Percentiles rank a stretch among this genome's conserved stretches.
These are phyloP conservation scores for Caenorhabditis sp. DNA, from an alignment of 2,888 invertebrate genomes.

Conservation along the genomic window DNA sequence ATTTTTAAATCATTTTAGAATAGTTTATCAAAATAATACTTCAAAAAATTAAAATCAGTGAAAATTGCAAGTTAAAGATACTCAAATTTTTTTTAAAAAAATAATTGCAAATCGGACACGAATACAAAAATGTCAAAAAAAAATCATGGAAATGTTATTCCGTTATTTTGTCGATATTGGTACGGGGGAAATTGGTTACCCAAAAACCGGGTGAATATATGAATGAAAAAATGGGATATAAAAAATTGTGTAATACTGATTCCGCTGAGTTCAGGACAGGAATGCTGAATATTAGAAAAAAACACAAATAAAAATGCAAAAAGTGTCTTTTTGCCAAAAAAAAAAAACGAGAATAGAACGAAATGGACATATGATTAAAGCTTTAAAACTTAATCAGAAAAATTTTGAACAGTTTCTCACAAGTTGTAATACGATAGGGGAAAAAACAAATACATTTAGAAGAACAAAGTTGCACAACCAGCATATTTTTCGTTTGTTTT, in stretches of 20 bases:
- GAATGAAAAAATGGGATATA: background rate
- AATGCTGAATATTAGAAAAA: background rate
- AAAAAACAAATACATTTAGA: background rate
- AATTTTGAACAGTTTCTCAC: no score
- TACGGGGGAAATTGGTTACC: background rate
- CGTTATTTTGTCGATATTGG: no score
- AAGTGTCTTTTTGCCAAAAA: background rate
- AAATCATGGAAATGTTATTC: no score
- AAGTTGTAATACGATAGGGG: no score
- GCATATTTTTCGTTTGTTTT: background rate
- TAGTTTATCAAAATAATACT: no score
- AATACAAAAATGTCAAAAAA: no score
- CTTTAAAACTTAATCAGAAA: background rate
- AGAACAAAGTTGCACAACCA: background rate
- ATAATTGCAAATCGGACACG: no score
- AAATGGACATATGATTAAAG: background rate
- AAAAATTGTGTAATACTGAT: background rate
- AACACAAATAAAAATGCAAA: background rate
- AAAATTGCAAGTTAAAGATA: no score
- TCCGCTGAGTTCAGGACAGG: background rate
- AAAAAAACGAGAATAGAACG: no score
- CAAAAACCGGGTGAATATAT: background rate
- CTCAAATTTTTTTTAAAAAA: no score
- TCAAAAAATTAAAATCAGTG: no score
- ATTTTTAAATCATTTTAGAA: no score